A percentile compares a stretch with the other conserved stretches of the same genome.
phyloP scores from a whole-genome alignment of 53 echinoderm and acorn worm genomes.

The Echinometra lucunter region DNA sequence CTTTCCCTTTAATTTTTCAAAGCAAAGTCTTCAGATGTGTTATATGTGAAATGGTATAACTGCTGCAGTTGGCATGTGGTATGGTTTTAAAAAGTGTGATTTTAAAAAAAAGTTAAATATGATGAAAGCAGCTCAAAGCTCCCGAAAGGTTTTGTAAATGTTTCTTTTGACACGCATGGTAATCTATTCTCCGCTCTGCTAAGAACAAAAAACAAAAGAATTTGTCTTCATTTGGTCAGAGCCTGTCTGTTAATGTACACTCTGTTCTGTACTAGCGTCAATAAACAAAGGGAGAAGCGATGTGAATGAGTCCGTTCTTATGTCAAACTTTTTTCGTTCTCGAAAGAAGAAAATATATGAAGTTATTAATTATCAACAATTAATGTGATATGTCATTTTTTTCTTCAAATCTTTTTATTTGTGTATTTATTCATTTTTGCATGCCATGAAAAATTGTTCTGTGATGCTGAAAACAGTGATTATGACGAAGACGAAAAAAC shows the following conservation, averaged over 20 bases:
- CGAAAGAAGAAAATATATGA: conserved; percentile 43
- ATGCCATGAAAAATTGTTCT: conserved; percentile 61
- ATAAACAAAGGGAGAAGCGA: not conserved
- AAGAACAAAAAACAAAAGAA: not conserved
- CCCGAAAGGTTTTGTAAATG: not conserved
- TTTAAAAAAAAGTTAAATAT: not conserved
- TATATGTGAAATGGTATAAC: not conserved
- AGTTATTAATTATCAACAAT: conserved; percentile 27
- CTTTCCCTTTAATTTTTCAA: not conserved
- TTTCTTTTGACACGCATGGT: conserved; percentile 30
- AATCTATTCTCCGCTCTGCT: conserved; percentile 25
- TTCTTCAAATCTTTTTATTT: conserved; percentile 55
- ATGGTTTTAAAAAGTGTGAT: not conserved
- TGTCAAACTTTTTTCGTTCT: conserved; percentile 47
- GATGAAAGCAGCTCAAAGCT: conserved; percentile 15
- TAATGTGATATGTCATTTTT: conserved; percentile 64
- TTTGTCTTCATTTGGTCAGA: not conserved
- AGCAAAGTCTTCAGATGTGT: not conserved
- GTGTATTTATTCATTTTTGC: conserved; percentile 69
- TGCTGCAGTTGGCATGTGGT: not conserved
- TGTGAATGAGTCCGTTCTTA: conserved; percentile 12
- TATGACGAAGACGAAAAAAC: conserved; percentile 1
- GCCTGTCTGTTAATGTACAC: conserved; percentile 16
- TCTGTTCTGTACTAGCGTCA: conserved; percentile 39
- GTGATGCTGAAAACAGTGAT: conserved; percentile 48